These are phyloP conservation scores for Sander vitreus DNA, from an alignment of 2,113 vertebrate genomes.

Conservation along the genomic window DNA sequence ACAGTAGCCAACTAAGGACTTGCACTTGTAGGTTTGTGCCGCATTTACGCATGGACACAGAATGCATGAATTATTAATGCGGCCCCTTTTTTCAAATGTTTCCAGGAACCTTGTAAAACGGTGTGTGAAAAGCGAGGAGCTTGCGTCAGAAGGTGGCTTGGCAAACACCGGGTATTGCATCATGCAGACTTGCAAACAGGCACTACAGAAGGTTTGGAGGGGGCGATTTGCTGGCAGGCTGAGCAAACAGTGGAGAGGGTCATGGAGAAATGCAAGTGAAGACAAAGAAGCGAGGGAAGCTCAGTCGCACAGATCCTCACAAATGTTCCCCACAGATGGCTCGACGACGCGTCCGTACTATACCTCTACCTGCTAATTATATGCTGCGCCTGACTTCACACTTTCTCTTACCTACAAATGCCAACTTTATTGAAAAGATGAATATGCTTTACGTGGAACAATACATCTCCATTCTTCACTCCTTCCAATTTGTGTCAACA, in stretches of 20 bases:
- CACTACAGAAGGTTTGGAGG: conserved; percentile 28
- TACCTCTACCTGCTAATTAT: conserved; percentile 72
- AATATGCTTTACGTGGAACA: conserved; percentile 70
- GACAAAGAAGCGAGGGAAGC: conserved; percentile 41
- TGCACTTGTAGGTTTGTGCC: conserved; percentile 49
- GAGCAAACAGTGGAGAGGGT: conserved; percentile 41
- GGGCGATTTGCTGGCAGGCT: conserved; percentile 46
- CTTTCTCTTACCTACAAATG: conserved; percentile 41
- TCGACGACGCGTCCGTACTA: conserved; percentile 20
- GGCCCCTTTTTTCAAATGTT: conserved; percentile 63
- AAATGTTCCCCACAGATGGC: conserved; percentile 60
- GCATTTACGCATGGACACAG: conserved; percentile 58
- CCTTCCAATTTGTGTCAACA: conserved; percentile 75
- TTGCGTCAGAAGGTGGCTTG: conserved; percentile 54
- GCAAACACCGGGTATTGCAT: conserved; percentile 57
- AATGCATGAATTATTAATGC: conserved; percentile 78
- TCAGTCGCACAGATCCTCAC: conserved; percentile 37
- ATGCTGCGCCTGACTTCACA: conserved; percentile 57
- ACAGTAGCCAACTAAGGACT: conserved; percentile 60
- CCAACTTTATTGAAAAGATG: conserved; percentile 70
- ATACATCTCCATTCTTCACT: conserved; percentile 70
- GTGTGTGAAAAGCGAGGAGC: conserved; percentile 47
- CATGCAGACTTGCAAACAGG: conserved; percentile 47
- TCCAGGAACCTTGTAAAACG: conserved; percentile 64
- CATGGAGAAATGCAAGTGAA: conserved; percentile 37